Base-by-base conservation (phyloP, 2,797 vertebrate genomes). In the Neosalanx taihuensis region DNA sequence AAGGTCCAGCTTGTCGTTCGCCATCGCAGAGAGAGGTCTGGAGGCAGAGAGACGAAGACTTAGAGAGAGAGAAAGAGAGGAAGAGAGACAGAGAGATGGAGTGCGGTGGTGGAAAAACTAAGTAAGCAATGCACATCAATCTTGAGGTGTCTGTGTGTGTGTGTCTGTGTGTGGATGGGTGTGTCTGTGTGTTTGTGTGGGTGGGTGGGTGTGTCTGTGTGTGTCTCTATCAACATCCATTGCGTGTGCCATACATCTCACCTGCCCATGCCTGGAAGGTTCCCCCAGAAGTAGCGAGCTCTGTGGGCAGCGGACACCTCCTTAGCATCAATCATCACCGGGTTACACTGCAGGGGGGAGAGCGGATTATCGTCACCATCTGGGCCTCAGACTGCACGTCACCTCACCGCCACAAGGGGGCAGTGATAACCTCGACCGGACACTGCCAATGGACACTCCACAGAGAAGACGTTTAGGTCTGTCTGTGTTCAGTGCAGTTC, bases 1-100 rank as follows among this genome's bases (percentile, higher is more conserved):
- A 59, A 96, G 90, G 73, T 96, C 95, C 73, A 96, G 91, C 70
- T 82, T 94, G 88, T 96, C 95, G n/a, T 92, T 94, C 26, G 76
- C 81, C 87, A 95, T 95, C 63, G 95, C 86, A 59, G 92, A 70
- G 81, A 96, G 73, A 0, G 95, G 95, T 89, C 95, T 96, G 78
- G 56, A 78, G 69, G 81, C 67, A 72, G 18, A 35, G 9, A 64
- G 18, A 3, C 6, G 37, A 41, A 41, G 10, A 41, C 37, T 1
- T 12, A 41, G 20, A 56, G 29, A 12, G 58, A 23, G 33, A 3
- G 5, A 33, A 5, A 33, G 37, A 31, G 37, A 30, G 5, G 41
- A 13, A 59, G 46, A 59, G 31, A n/a, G 13, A 53, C 29, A 57
- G 37, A 57, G 51, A 33, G 6, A 26, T 56, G 35, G 35, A 35